Base-by-base conservation (phyloP, 2,888 invertebrate species). In the Cryptus viduatorius region DNA sequence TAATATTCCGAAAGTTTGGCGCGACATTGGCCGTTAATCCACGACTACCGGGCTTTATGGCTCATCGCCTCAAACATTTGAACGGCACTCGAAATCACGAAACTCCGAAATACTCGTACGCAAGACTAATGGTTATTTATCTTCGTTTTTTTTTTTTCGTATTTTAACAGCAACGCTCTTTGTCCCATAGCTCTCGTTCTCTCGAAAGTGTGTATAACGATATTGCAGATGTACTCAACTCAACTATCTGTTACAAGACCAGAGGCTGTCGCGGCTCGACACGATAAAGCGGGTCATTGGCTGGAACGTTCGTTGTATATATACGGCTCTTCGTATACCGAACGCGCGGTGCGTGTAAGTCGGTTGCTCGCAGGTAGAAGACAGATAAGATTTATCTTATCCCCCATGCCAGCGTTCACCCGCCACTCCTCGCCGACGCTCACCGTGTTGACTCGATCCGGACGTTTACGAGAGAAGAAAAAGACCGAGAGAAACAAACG, bases 331-430 rank as follows among this genome's bases (percentile, higher is more conserved):
- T 10, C 31, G 1, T 10, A n/a, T 50, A 46, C 14, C 44, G 59
- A 44, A 56, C 24, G 42, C 56, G 67, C 56, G 44, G 76, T 50
- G 61, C 10, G 69, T 61, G 82, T 78, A 82, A 82, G 64, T 82
- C 68, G 53, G 78, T n/a, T 59, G 83, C 69, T 75, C 59, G 82
- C 82, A 83, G 79, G 79, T 83, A 83, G 79, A 46, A 82, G 56
- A 83, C 75, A 69, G 83, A 83, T 83, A 79, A 83, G 75, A 79
- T 83, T 83, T 83, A 83, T 83, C 83, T 83, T 83, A 79, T 79
- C 83, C 83, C 77, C 24, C 44, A 42, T 24, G 50, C 37, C 64
- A 29, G 37, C 48, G 64, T 44, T 29, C n/a, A 29, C 61, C 29
- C 48, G 44, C 75, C 44, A 48, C 48, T 61, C 10, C 48, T 64